These are phyloP conservation scores for Nephotettix cincticeps DNA, from an alignment of 1,140 invertebrate species.

Conservation along the genomic window DNA sequence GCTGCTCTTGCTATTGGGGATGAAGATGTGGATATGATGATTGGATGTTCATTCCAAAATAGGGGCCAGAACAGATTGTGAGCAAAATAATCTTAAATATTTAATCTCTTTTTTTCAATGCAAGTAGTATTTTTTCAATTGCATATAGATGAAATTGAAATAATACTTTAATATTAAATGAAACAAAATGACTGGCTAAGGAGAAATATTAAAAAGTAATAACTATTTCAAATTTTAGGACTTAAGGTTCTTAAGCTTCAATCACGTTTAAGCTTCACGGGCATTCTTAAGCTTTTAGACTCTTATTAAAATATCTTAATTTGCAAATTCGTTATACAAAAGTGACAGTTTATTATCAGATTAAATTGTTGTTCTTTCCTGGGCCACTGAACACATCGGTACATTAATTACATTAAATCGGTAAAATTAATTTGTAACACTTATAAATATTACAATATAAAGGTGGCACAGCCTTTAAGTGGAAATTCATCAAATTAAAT, in stretches of 20 bases:
- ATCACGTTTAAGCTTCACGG: neutral
- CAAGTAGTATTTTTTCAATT: neutral
- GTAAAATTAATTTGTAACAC: too few relatives aligned
- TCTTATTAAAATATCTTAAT: too few relatives aligned
- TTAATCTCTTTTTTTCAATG: neutral
- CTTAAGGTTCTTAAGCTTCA: neutral
- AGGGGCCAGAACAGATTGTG: neutral
- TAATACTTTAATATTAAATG: neutral
- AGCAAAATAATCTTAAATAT: neutral
- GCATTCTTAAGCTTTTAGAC: neutral
- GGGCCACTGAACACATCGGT: too few relatives aligned
- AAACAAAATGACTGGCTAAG: too few relatives aligned
- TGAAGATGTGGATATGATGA: conserved; percentile 9
- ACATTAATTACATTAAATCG: too few relatives aligned
- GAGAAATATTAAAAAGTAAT: neutral
- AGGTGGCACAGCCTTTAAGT: too few relatives aligned
- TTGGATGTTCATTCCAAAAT: neutral
- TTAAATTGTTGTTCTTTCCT: too few relatives aligned
- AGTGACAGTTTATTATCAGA: too few relatives aligned
- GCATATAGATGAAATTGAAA: neutral
- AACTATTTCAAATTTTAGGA: neutral
- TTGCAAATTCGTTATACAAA: too few relatives aligned
- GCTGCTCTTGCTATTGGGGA: neutral
- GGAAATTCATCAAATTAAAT: too few relatives aligned
- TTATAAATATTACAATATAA: too few relatives aligned